A percentile compares a stretch with the other conserved stretches of the same genome.
Evolutionary conservation across 1,140 invertebrate genomes (phyloP).

Genomic region (Teleopsis dalmanni): DNA sequence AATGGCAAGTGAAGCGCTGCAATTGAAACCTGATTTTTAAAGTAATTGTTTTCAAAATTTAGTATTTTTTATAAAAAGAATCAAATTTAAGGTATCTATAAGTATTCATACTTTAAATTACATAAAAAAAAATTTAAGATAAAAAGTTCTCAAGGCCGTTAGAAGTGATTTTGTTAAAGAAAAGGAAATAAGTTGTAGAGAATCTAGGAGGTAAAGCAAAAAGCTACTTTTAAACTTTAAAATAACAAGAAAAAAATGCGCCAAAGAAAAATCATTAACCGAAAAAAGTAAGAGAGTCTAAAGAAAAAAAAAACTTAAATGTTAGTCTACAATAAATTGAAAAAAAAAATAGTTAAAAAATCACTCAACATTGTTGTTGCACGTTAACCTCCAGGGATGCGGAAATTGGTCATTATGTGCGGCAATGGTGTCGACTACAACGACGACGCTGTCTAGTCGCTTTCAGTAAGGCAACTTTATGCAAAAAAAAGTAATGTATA

Average conservation of each 20-base stretch:
- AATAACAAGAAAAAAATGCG: neutral
- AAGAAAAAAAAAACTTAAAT: constrained; percentile 2
- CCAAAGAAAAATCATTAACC: neutral
- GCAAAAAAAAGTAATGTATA: neutral
- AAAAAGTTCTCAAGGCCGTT: too few relatives aligned
- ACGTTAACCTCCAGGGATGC: constrained; percentile 12
- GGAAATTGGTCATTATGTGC: constrained; percentile 14
- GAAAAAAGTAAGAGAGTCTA: constrained; percentile 4
- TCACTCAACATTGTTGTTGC: too few relatives aligned
- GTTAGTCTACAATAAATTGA: too few relatives aligned
- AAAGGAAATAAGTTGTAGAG: too few relatives aligned
- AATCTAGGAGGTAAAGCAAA: too few relatives aligned
- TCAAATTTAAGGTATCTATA: neutral
- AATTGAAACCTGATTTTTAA: neutral
- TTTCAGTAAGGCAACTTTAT: neutral
- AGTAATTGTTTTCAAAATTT: too few relatives aligned
- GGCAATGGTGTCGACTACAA: neutral
- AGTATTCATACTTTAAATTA: neutral
- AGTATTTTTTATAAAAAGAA: too few relatives aligned
- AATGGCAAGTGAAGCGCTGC: neutral
- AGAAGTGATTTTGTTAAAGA: too few relatives aligned
- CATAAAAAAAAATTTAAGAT: neutral
- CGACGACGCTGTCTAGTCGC: neutral
- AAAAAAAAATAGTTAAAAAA: too few relatives aligned
- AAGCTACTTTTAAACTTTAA: neutral